These are phyloP conservation scores for Stenopsyche tienmushanensis DNA, from an alignment of 1,140 invertebrate genomes.

Conservation along the genomic window DNA sequence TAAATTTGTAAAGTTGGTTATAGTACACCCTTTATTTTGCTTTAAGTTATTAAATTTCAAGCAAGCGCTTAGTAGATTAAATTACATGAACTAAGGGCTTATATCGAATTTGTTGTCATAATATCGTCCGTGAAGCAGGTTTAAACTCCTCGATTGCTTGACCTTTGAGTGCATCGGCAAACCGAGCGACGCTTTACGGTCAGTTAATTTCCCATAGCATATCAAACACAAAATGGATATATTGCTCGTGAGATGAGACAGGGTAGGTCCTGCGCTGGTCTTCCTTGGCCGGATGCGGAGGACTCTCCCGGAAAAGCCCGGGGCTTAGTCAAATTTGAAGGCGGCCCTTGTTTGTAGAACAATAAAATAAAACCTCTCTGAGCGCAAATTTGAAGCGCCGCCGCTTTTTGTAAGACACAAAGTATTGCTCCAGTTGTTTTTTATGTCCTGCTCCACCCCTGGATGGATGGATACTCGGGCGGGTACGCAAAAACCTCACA, in stretches of 20 bases:
- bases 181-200: background rate
- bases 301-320: background rate
- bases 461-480: background rate
- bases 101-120: too few relatives aligned
- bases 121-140: too few relatives aligned
- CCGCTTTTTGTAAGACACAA: background rate
- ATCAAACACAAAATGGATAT: background rate
- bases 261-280: background rate
- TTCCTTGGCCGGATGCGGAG: background rate
- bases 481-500: too few relatives aligned
- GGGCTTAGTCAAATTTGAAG: slow-evolving; percentile 6
- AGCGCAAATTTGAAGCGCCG: background rate
- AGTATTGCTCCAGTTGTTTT: background rate
- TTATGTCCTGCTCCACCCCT: background rate
- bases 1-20: too few relatives aligned
- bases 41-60: too few relatives aligned
- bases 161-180: background rate
- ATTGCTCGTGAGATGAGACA: background rate
- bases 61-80: too few relatives aligned
- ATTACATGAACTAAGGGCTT: too few relatives aligned
- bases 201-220: background rate
- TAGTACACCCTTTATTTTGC: too few relatives aligned
- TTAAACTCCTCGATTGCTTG: too few relatives aligned
- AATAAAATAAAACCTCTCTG: slow-evolving; percentile 10
- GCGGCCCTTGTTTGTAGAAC: slow-evolving; percentile 1